Conservation (phyloP, 2,797 vertebrate genomes). For the Tolypeutes matacus region DNA sequence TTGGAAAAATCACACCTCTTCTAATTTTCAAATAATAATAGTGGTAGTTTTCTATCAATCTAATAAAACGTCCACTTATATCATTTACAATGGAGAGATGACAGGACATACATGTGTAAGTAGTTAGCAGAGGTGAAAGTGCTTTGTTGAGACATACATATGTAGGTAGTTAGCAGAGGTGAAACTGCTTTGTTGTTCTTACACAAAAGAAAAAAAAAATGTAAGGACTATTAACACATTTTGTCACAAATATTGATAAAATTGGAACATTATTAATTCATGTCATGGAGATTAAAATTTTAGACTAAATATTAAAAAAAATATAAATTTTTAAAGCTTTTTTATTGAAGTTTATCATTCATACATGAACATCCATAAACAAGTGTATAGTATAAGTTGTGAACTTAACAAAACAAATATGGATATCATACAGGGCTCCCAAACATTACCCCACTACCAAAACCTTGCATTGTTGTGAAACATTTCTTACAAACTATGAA, state of each 20-base stretch:
- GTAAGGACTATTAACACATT: slow-evolving; percentile 61
- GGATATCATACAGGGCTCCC: too few species aligned
- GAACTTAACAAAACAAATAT: too few species aligned
- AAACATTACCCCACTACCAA: too few species aligned
- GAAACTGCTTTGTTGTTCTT: neutral
- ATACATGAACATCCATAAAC: too few species aligned
- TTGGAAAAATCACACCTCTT: slow-evolving; percentile 48
- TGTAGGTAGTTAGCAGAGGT: slow-evolving; percentile 20
- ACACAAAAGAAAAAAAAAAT: slow-evolving; percentile 44
- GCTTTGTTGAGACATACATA: neutral
- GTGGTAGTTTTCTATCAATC: slow-evolving; percentile 1
- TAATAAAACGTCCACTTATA: slow-evolving; percentile 23
- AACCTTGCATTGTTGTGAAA: too few species aligned
- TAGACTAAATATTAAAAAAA: slow-evolving; percentile 47
- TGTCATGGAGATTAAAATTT: slow-evolving; percentile 17
- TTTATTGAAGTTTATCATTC: too few species aligned
- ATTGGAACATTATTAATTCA: slow-evolving; percentile 23
- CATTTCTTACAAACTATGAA: too few species aligned
- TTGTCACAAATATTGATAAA: slow-evolving; percentile 63
- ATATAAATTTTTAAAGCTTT: neutral
- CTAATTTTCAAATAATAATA: slow-evolving; percentile 50
- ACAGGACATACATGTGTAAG: slow-evolving; percentile 36
- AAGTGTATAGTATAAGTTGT: too few species aligned
- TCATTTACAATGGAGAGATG: slow-evolving; percentile 35
- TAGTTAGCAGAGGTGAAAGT: slow-evolving; percentile 35